phyloP scores from a whole-genome alignment of 2,113 vertebrate species.

The Dryoscopus gambensis region DNA sequence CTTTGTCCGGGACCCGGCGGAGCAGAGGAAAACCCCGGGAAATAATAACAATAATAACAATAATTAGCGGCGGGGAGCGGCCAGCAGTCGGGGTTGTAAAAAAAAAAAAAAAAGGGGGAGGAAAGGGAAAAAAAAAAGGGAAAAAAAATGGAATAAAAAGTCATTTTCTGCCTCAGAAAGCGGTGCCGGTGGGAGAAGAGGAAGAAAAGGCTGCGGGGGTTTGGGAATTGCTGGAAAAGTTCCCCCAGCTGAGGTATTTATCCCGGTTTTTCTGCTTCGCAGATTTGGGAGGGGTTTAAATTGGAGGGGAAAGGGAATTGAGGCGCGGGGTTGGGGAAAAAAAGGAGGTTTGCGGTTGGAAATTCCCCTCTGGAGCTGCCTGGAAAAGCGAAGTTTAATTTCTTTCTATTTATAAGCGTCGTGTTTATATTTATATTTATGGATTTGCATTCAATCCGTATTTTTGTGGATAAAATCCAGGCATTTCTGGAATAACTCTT shows the following conservation, averaged over 20 bases:
- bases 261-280: background rate
- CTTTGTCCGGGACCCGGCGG: constrained; percentile 56
- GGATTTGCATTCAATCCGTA: rapidly evolving
- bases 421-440: rapidly evolving
- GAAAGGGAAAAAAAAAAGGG: background rate
- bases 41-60: constrained; percentile 5
- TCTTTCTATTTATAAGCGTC: background rate
- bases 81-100: background rate
- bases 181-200: background rate
- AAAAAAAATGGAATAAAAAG: background rate
- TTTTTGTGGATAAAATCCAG: background rate
- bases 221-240: background rate
- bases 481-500: background rate
- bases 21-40: background rate
- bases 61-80: background rate
- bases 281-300: too few relatives aligned
- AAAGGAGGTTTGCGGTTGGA: background rate
- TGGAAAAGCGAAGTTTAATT: background rate
- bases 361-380: background rate
- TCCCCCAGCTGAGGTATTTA: background rate
- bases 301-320: background rate
- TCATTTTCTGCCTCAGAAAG: background rate
- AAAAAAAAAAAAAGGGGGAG: background rate
- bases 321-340: background rate
- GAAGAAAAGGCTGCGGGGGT: background rate